These are phyloP conservation scores for Brachionus rotundiformis DNA, from an alignment of 1,140 invertebrate species.

Conservation along the genomic window DNA sequence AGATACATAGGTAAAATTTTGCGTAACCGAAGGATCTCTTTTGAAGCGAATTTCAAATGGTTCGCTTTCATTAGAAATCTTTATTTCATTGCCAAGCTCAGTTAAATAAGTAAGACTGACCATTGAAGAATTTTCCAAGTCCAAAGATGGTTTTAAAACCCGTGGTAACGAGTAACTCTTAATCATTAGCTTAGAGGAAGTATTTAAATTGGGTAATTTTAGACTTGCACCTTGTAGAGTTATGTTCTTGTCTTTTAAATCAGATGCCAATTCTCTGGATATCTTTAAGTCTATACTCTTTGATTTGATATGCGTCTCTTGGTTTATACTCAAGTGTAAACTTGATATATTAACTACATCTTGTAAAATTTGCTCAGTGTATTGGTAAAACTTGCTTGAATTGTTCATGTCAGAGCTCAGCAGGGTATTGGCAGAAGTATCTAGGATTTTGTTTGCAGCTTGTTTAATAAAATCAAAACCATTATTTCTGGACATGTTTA, in stretches of 20 bases:
- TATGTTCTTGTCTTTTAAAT: neutral
- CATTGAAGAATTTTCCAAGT: neutral
- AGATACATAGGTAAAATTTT: neutral
- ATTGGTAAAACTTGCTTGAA: neutral
- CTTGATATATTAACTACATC: neutral
- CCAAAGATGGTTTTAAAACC: neutral
- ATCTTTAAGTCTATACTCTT: neutral
- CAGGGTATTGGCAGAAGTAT: neutral
- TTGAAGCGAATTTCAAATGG: neutral
- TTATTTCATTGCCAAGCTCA: neutral
- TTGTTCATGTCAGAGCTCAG: neutral
- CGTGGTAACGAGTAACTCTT: neutral
- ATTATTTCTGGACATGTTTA: neutral
- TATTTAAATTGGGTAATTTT: neutral
- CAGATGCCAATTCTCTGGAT: neutral
- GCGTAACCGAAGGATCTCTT: neutral
- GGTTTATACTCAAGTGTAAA: neutral
- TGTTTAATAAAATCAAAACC: constrained; percentile 10
- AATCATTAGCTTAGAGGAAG: neutral
- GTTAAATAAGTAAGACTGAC: neutral
- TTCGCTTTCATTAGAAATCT: neutral
- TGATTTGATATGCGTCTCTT: neutral
- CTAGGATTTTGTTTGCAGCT: constrained; percentile 17
- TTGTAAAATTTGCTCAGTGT: neutral
- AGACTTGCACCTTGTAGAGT: neutral